Evolutionary conservation across 2,888 invertebrate genomes (phyloP).

Genomic region (Luperina testacea): DNA sequence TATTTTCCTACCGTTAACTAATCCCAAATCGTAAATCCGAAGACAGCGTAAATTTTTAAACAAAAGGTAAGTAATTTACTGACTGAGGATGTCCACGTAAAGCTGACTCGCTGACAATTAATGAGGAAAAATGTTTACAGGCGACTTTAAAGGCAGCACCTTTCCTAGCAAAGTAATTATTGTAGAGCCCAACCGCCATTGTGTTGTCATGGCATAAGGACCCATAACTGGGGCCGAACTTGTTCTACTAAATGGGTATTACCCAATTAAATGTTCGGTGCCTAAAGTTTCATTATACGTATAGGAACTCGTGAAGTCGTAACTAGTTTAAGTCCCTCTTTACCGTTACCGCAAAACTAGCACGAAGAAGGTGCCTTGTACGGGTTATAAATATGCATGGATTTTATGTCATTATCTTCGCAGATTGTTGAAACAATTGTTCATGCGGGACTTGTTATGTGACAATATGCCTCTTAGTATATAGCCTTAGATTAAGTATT

Average conservation of each 20-base stretch:
- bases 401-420: conserved; percentile 47
- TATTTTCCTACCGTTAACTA: conserved; percentile 65
- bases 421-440: conserved; percentile 12
- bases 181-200: conserved; percentile 14
- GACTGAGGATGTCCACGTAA: conserved; percentile 23
- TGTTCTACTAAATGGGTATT: conserved; percentile 42
- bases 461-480: neutral
- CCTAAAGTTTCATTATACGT: conserved; percentile 49
- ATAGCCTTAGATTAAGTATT: conserved; percentile 16
- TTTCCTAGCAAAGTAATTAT: conserved; percentile 28
- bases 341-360: conserved; percentile 49
- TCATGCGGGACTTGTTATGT: conserved; percentile 15
- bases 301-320: conserved; percentile 53
- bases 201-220: conserved; percentile 34
- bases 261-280: conserved; percentile 57
- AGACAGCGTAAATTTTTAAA: conserved; percentile 48
- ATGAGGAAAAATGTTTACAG: conserved; percentile 45
- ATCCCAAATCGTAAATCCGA: conserved; percentile 51
- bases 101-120: conserved; percentile 32
- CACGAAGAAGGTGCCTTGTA: conserved; percentile 27
- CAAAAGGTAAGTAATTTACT: conserved; percentile 45
- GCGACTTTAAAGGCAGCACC: conserved; percentile 18
- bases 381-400: conserved; percentile 44
- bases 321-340: conserved; percentile 59
- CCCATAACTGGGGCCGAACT: conserved; percentile 36